Conservation (phyloP, 2,888 invertebrate genomes). For the Cephus runcator region DNA sequence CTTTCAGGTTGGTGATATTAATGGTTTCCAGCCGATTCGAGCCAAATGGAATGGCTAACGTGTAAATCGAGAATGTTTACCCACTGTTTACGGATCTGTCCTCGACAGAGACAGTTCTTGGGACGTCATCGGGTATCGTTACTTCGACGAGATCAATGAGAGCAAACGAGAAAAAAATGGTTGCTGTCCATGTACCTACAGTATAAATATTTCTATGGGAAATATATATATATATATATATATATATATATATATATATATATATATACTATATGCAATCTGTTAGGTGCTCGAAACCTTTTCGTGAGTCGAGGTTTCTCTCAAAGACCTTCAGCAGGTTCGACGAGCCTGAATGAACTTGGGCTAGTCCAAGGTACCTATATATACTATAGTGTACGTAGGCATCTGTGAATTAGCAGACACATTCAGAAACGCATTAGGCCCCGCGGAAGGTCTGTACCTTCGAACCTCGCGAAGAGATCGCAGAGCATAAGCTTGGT, state of each 20-base stretch:
- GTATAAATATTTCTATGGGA: background rate
- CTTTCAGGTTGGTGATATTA: constrained; percentile 47
- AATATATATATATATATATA: background rate
- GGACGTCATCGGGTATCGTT: constrained; percentile 22
- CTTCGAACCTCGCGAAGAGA: constrained; percentile 8
- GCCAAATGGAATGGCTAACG: constrained; percentile 52
- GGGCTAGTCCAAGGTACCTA: background rate
- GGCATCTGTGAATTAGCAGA: constrained; percentile 5
- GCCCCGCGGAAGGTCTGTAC: constrained; percentile 10
- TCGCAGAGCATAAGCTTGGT: background rate
- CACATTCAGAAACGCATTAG: constrained; percentile 20
- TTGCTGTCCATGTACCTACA: background rate
- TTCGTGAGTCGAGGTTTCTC: background rate
- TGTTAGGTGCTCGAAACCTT: background rate
- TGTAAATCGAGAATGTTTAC: constrained; percentile 54
- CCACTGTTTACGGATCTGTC: constrained; percentile 29
- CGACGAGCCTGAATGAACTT: background rate
- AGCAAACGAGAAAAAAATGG: background rate
- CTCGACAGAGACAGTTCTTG: constrained; percentile 25
- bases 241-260: background rate
- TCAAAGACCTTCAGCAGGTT: background rate
- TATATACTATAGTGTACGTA: background rate
- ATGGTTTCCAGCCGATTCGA: constrained; percentile 48
- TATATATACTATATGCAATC: background rate
- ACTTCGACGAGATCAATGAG: background rate